Evolutionary conservation across 2,888 invertebrate genomes (phyloP).

Genomic region (Ceratothoa steindachneri): DNA sequence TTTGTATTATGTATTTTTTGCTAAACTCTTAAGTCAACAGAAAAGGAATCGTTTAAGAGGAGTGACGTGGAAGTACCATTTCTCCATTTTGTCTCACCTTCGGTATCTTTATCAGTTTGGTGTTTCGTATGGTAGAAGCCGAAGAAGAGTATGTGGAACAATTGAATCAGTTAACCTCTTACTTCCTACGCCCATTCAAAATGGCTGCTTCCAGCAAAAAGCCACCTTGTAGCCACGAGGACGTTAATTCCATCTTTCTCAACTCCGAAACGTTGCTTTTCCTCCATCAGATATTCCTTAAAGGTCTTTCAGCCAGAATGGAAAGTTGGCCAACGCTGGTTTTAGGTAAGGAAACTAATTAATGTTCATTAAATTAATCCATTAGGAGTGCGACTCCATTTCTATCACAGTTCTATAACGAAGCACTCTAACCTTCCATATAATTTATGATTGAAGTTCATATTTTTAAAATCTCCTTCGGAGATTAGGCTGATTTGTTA

Average conservation of each 20-base stretch:
- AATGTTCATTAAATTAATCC: too few species aligned
- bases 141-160: constrained; percentile 91
- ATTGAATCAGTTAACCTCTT: constrained; percentile 76
- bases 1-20: too few species aligned
- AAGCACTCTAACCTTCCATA: too few species aligned
- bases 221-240: constrained; percentile 87
- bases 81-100: too few species aligned
- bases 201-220: constrained; percentile 90
- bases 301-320: constrained; percentile 82
- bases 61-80: too few species aligned
- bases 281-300: constrained; percentile 88
- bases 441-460: too few species aligned
- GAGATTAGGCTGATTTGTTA: too few species aligned
- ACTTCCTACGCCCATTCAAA: constrained; percentile 81
- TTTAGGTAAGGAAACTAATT: constrained; percentile 62
- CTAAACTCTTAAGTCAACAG: too few species aligned
- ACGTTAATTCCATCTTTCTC: constrained; percentile 87
- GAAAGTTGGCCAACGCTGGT: constrained; percentile 92
- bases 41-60: too few species aligned
- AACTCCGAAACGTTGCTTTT: constrained; percentile 89
- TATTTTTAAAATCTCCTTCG: too few species aligned
- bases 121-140: constrained; percentile 86
- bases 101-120: constrained; percentile 62
- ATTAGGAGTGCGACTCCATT: too few species aligned
- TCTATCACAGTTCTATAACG: too few species aligned